Base-by-base conservation (phyloP, 2,797 vertebrate genomes). In the Ptychobarbus kaznakovi region DNA sequence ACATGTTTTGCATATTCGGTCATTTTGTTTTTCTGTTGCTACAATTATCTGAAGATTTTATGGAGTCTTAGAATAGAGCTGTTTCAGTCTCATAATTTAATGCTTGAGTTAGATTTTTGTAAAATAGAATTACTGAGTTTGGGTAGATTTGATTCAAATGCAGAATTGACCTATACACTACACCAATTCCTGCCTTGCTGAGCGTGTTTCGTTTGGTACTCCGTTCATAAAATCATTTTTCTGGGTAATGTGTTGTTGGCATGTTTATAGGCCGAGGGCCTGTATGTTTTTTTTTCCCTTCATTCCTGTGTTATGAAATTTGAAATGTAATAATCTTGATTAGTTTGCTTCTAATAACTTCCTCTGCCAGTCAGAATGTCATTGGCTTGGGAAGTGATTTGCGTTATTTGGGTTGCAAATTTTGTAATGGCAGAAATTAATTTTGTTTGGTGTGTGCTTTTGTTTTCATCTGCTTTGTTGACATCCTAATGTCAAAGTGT, bases 311-410 rank as follows among this genome's bases (percentile, higher is more conserved):
- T 70, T 69, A 16, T 35, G 12, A 66, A 25, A 25, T 68, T 32
- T n/a, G 8, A 53, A 70, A 61, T 22, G 51, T 84, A 81, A 78
- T 81, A 65, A 51, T 73, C 90, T 88, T 87, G 86, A 93, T 90
- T 92, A 89, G 93, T 90, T 92, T 82, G 92, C 93, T 93, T 93
- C 92, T 93, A 92, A 90, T 85, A 89, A 88, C 84, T 40, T 77
- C 73, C 16, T 75, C 56, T 76, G 72, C 4, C 15, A 46, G 58
- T 51, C 9, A 72, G 88, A 76, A 88, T 89, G 86, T 82, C 15
- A 38, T 84, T 77, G 51, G 51, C 73, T 61, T 78, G 38, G 49
- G 66, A 56, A 89, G 89, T 83, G 88, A 77, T 86, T 88, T 70
- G 46, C 6, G 53, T 86, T 49, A 83, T 87, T 81, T 88, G 38